These are phyloP conservation scores for Oceanites oceanicus DNA, from an alignment of 2,113 vertebrate genomes.

Conservation along the genomic window DNA sequence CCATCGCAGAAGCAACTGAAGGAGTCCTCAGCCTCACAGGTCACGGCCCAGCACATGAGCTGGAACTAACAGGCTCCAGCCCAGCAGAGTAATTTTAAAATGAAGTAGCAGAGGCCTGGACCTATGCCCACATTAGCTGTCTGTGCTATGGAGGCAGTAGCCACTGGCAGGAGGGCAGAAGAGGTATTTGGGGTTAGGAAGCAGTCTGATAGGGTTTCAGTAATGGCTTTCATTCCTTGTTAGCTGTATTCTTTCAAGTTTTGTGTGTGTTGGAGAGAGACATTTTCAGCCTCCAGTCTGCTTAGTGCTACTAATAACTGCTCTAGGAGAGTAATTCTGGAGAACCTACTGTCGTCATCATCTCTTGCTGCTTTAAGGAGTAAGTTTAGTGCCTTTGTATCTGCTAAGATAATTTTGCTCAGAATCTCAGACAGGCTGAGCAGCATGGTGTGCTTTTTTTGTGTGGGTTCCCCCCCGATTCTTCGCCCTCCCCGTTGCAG, in stretches of 20 bases:
- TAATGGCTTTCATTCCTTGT: background rate
- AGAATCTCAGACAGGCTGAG: background rate
- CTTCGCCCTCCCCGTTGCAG: background rate
- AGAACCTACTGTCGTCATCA: background rate
- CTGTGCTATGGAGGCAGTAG: background rate
- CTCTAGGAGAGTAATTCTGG: background rate
- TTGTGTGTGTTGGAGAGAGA: background rate
- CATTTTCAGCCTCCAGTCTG: background rate
- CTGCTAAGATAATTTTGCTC: background rate
- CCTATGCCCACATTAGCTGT: background rate
- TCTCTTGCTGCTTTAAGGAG: background rate
- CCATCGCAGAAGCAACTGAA: background rate
- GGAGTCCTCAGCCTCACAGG: background rate
- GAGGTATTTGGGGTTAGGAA: background rate
- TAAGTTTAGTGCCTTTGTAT: background rate
- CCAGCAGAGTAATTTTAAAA: background rate
- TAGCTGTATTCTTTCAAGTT: background rate
- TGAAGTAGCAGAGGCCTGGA: background rate
- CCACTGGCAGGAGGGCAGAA: background rate
- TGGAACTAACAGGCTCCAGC: background rate
- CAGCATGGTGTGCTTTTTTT: background rate
- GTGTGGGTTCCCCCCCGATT: background rate
- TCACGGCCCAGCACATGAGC: background rate
- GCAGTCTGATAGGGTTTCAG: background rate
- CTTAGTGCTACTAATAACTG: background rate